Evolutionary conservation across 1,140 invertebrate genomes (phyloP).

Genomic region (Drosophila lowei): DNA sequence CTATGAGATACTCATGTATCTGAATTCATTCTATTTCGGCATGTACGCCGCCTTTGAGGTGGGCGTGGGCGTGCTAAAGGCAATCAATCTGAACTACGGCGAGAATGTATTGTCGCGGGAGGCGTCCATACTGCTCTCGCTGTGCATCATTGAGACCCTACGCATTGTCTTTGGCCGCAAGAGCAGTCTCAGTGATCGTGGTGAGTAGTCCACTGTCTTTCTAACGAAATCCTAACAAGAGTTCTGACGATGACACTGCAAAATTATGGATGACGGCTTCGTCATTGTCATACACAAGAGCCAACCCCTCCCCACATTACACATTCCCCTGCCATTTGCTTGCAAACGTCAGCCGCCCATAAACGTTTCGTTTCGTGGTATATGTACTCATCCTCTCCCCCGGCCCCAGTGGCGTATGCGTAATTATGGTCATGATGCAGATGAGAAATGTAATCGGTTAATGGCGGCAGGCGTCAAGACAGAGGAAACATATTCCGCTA

Average conservation of each 20-base stretch:
- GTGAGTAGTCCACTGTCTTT: conserved; percentile 82
- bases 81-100: conserved; percentile 89
- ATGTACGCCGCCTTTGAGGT: conserved; percentile 91
- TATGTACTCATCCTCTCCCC: conserved; percentile 13
- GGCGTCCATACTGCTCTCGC: conserved; percentile 89
- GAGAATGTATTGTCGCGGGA: conserved; percentile 89
- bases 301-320: conserved; percentile 3
- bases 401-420: conserved; percentile 45
- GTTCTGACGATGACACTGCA: conserved; percentile 53
- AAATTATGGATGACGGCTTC: conserved; percentile 36
- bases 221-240: no score
- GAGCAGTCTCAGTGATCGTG: conserved; percentile 93
- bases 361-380: conserved; percentile 41
- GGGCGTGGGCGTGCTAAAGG: conserved; percentile 90
- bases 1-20: conserved; percentile 91
- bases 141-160: conserved; percentile 90
- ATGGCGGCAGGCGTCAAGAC: background rate
- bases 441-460: conserved; percentile 21
- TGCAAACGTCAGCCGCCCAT: conserved; percentile 21
- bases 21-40: conserved; percentile 93
- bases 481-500: conserved; percentile 8
- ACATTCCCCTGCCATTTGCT: conserved; percentile 8
- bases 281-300: conserved; percentile 14
- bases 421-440: conserved; percentile 50
- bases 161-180: conserved; percentile 91